Evolutionary conservation across 2,113 vertebrate genomes (phyloP).

Genomic region (Pleuronectes platessa): DNA sequence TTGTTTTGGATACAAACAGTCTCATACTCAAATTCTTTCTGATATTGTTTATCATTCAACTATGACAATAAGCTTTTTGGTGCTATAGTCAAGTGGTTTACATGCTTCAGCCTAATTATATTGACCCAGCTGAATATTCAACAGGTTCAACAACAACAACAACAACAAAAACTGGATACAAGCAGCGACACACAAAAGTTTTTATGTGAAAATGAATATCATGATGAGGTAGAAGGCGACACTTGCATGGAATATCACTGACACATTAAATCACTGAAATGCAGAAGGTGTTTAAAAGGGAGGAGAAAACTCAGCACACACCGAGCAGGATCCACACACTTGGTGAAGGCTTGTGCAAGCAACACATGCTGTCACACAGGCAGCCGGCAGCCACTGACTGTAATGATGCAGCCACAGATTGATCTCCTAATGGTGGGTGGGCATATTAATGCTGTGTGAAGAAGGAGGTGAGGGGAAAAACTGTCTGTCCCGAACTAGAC

Average conservation of each 20-base stretch:
- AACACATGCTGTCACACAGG: conserved; percentile 36
- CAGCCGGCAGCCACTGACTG: conserved; percentile 45
- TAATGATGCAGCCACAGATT: conserved; percentile 52
- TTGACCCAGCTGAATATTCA: not conserved
- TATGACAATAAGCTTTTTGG: not conserved
- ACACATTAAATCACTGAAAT: conserved; percentile 27
- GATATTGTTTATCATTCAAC: not conserved
- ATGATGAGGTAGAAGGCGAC: conserved; percentile 4
- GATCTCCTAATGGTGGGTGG: conserved; percentile 17
- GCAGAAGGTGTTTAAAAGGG: conserved; percentile 34
- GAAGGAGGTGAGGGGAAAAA: conserved; percentile 30
- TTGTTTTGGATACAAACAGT: not conserved
- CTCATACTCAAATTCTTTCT: not conserved
- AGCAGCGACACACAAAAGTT: not conserved
- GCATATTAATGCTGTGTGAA: conserved; percentile 37
- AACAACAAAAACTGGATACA: not conserved
- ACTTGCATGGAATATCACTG: not conserved
- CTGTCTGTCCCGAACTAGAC: conserved; percentile 24
- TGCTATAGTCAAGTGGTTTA: not conserved
- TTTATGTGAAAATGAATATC: not conserved
- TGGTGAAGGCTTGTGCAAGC: conserved; percentile 52
- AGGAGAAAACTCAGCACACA: conserved; percentile 46
- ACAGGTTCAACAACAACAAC: not conserved
- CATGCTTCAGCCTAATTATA: not conserved
- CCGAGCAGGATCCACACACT: conserved; percentile 31